A percentile compares a stretch with the other conserved stretches of the same genome.
Conservation (phyloP, 2,888 invertebrate genomes). For the Campoplex nolae region DNA sequence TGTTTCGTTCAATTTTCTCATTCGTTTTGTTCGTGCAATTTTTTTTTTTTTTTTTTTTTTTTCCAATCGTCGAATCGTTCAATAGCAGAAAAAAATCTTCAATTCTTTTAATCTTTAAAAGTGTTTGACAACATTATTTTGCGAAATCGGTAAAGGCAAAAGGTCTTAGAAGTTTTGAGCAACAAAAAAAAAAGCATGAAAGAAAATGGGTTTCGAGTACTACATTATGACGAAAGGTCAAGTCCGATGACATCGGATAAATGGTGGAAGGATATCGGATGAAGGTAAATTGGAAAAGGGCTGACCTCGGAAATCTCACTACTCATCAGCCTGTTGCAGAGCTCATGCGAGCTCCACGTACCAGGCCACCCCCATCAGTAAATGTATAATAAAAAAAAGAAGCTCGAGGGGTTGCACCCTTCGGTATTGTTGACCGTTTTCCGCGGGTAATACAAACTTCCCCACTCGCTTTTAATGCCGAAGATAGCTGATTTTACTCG, state of each 20-base stretch:
- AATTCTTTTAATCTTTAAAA: too few species aligned
- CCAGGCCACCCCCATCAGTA: constrained; percentile 49
- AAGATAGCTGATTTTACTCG: constrained; percentile 31
- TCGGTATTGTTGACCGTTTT: constrained; percentile 65
- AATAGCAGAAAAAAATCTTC: too few species aligned
- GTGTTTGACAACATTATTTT: background rate
- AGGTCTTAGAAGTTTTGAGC: background rate
- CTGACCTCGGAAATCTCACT: constrained; percentile 74
- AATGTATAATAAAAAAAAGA: constrained; percentile 62
- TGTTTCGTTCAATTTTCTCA: too few species aligned
- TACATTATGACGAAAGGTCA: constrained; percentile 7
- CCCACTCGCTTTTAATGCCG: constrained; percentile 69
- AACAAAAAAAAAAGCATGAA: background rate
- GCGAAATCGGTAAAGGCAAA: background rate
- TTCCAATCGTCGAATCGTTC: too few species aligned
- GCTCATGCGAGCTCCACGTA: constrained; percentile 69
- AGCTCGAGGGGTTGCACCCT: constrained; percentile 73
- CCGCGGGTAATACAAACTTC: constrained; percentile 59
- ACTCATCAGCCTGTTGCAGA: constrained; percentile 84
- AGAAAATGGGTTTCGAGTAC: background rate
- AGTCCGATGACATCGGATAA: constrained; percentile 19
- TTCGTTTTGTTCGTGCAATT: too few species aligned
- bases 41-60: too few species aligned
- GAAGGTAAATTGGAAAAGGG: constrained; percentile 63
- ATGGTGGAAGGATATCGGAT: constrained; percentile 37